These are phyloP conservation scores for Xenopus petersii DNA, from an alignment of 2,797 vertebrate species.

Conservation along the genomic window DNA sequence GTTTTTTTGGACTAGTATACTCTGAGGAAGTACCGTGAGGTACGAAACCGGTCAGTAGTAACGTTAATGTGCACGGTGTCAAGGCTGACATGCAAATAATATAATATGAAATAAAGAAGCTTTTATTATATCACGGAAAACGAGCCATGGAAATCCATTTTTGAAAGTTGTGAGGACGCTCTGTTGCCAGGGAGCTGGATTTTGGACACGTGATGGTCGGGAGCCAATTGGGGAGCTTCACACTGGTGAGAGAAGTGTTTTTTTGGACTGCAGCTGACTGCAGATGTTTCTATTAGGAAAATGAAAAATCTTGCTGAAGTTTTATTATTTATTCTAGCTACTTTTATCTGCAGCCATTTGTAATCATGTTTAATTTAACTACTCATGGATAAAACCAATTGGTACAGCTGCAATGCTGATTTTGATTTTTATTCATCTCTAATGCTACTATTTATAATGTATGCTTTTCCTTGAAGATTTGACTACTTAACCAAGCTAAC, in stretches of 20 bases:
- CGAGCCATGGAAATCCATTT: too few relatives aligned
- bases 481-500: background rate
- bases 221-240: too few relatives aligned
- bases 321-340: background rate
- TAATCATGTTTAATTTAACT: too few relatives aligned
- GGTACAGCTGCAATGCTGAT: background rate
- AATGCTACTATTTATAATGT: background rate
- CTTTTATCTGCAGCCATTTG: too few relatives aligned
- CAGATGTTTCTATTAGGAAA: constrained; percentile 26
- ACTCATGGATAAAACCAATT: background rate
- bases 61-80: too few relatives aligned
- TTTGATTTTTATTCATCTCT: background rate
- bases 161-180: too few relatives aligned
- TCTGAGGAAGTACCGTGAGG: background rate
- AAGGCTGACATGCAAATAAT: too few relatives aligned
- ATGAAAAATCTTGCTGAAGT: background rate
- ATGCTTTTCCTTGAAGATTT: constrained; percentile 17
- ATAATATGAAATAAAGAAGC: too few relatives aligned
- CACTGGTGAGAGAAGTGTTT: too few relatives aligned
- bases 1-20: constrained; percentile 51
- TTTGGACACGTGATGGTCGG: too few relatives aligned
- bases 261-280: constrained; percentile 30
- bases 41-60: background rate
- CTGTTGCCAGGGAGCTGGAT: too few relatives aligned
- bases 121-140: too few relatives aligned